Evolutionary conservation across 2,113 vertebrate genomes (phyloP), one percentile per base, ranked within the genome.

Genomic region (Sciurus niger): DNA sequence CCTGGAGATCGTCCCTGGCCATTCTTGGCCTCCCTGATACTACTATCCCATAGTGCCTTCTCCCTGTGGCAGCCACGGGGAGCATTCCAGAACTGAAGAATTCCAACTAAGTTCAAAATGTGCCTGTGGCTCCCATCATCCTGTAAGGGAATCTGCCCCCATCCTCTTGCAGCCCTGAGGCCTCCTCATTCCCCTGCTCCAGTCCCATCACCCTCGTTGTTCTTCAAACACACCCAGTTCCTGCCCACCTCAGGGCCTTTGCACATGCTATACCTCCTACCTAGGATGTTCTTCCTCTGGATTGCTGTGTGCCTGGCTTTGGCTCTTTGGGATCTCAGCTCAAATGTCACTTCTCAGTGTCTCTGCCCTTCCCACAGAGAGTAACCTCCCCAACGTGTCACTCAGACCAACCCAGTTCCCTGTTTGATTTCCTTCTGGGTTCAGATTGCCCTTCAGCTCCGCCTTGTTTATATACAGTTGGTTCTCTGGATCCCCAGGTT

Each of bases 21-120:
- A 4, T 63, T 68, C 63, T 85, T 13, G 12, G 16, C 77, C 7
- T 65, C 6, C 46, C 46, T 53, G 68, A 83, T 22, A 43, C 51
- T 6, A 25, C 46, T 3, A 4, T 24, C 32, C 12, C 30, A 40
- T 1, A 40, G 25, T 22, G 37, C 68, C 48, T 78, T 37, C 43
- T 80, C 20, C 16, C 17, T 84, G 32, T 5, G 12, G 37, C 37
- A 86, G 32, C 32, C 74, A n/a, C 32, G 32, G 30, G 37, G 65
- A 79, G 60, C 46, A 73, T 90, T 87, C n/a, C 16, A 92, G 91
- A 96, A 76, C 40, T 74, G 88, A 40, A 32, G 92, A 92, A 51
- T 34, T 10, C 30, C 32, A 24, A n/a, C 20, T 25, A 55, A 43
- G 25, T 51, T 73, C 72, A 46, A 90, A 96, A 77, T 28, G 24